These are phyloP conservation scores for Papilio machaon DNA, from an alignment of 1,140 invertebrate species.

Conservation along the genomic window DNA sequence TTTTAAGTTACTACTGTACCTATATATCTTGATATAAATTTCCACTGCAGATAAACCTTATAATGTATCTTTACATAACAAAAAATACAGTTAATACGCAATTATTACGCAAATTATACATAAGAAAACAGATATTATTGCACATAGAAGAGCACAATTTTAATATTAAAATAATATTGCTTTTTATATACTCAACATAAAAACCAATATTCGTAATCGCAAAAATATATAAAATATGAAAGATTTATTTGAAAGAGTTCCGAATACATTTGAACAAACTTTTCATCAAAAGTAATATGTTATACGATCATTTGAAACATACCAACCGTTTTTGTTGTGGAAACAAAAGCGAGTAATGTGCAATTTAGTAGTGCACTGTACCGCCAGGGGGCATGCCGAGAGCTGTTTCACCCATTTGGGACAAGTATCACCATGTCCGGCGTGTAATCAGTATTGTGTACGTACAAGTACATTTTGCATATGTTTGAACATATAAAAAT, in stretches of 20 bases:
- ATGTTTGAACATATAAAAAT: not conserved
- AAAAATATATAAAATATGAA: not conserved
- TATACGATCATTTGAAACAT: slow-evolving; percentile 5
- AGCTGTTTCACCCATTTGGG: slow-evolving; percentile 16
- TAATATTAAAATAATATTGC: not conserved
- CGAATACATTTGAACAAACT: not conserved
- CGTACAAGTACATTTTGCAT: not conserved
- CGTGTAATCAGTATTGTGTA: not conserved
- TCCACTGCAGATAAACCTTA: too few species aligned
- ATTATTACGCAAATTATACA: too few species aligned
- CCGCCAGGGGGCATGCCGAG: slow-evolving; percentile 13
- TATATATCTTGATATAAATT: too few species aligned
- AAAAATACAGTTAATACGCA: too few species aligned
- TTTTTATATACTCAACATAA: not conserved
- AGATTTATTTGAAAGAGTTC: not conserved
- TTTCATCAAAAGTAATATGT: not conserved
- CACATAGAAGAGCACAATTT: too few species aligned
- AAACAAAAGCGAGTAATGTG: slow-evolving; percentile 23
- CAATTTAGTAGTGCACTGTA: slow-evolving; percentile 2
- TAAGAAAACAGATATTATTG: too few species aligned
- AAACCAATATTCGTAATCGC: not conserved
- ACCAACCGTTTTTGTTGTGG: slow-evolving; percentile 15
- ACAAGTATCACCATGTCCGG: not conserved
- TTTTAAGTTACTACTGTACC: not conserved
- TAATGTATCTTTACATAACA: too few species aligned